Conservation (phyloP, 2,113 vertebrate species). For the Brachionichthys hirsutus region DNA sequence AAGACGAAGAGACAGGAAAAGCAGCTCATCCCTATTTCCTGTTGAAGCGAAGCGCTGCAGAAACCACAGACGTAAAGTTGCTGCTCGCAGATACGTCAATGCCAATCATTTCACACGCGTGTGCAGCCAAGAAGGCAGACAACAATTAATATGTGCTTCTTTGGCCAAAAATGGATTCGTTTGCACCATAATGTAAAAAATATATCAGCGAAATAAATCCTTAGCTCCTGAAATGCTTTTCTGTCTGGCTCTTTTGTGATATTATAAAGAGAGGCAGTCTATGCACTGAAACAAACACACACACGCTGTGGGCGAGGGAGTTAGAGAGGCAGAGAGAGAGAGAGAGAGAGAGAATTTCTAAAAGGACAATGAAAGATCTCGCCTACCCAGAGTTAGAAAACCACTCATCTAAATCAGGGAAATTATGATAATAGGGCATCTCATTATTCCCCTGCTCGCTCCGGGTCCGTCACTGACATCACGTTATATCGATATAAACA, state of each 20-base stretch:
- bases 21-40: constrained; percentile 77
- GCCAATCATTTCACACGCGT: constrained; percentile 13
- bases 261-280: constrained; percentile 22
- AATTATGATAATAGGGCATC: constrained; percentile 77
- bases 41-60: constrained; percentile 66
- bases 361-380: constrained; percentile 65
- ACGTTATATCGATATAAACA: constrained; percentile 76
- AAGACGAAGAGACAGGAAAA: constrained; percentile 73
- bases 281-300: constrained; percentile 16
- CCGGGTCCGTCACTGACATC: constrained; percentile 72
- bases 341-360: constrained; percentile 49
- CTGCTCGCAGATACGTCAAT: constrained; percentile 40
- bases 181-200: not conserved
- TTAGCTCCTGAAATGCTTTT: constrained; percentile 17
- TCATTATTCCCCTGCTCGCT: constrained; percentile 74
- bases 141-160: too few relatives aligned
- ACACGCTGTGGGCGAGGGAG: constrained; percentile 18
- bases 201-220: constrained; percentile 4
- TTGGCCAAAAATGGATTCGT: too few relatives aligned
- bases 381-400: constrained; percentile 69
- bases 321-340: constrained; percentile 27
- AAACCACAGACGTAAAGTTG: constrained; percentile 69
- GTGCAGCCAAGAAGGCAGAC: too few relatives aligned
- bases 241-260: constrained; percentile 11
- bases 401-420: constrained; percentile 79